Evolutionary conservation across 2,113 vertebrate species (phyloP).

Genomic region (Periophthalmodon schlosseri): DNA sequence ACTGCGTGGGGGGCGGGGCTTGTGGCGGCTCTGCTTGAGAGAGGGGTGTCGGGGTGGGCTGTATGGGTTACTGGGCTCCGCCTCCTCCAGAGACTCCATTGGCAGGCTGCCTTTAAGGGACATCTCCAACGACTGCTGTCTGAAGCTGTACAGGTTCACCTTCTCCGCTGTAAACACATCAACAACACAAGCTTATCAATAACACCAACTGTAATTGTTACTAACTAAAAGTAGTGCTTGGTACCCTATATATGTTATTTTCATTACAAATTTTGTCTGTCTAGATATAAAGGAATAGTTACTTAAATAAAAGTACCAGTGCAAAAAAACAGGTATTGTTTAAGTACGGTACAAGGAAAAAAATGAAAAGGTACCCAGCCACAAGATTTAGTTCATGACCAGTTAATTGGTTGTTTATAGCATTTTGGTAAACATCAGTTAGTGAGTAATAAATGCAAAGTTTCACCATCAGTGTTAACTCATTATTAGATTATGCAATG

Average conservation of each 20-base stretch:
- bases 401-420: neutral
- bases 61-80: constrained; percentile 85
- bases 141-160: constrained; percentile 88
- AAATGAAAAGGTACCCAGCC: too few species aligned
- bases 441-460: neutral
- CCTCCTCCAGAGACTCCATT: constrained; percentile 84
- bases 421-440: too few species aligned
- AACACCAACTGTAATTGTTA: neutral
- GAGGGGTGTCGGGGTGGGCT: constrained; percentile 82
- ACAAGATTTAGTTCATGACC: too few species aligned
- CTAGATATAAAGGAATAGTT: too few species aligned
- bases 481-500: neutral
- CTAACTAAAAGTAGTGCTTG: too few species aligned
- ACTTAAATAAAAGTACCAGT: too few species aligned
- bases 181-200: constrained; percentile 22
- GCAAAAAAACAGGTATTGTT: too few species aligned
- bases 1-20: constrained; percentile 79
- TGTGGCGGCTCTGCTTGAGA: constrained; percentile 85
- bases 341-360: too few species aligned
- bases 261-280: too few species aligned
- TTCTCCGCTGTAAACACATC: constrained; percentile 84
- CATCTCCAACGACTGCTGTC: constrained; percentile 86
- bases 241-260: too few species aligned
- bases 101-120: constrained; percentile 87
- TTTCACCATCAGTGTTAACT: neutral